phyloP scores from a whole-genome alignment of 2,113 vertebrate genomes.

The Larimichthys polyactis region DNA sequence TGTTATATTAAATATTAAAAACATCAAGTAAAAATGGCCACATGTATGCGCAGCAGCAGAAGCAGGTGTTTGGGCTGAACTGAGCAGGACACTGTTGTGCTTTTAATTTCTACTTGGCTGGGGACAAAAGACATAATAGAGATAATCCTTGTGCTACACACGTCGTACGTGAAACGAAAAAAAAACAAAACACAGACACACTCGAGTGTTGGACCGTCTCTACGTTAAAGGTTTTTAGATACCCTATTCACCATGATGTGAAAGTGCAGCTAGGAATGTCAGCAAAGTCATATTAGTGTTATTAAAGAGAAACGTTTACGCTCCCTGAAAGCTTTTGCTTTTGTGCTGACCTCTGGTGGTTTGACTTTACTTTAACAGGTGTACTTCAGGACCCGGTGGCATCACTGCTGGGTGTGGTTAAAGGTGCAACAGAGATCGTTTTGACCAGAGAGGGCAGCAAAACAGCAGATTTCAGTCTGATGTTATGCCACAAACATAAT shows the following conservation, averaged over 20 bases:
- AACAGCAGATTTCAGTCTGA: not conserved
- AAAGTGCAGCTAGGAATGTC: constrained; percentile 34
- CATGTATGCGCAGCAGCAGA: constrained; percentile 80
- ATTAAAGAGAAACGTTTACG: not conserved
- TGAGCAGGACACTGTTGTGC: constrained; percentile 74
- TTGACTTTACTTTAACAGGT: not conserved
- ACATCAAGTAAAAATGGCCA: constrained; percentile 78
- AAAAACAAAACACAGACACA: constrained; percentile 15
- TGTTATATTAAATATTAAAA: constrained; percentile 80
- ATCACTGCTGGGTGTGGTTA: constrained; percentile 5
- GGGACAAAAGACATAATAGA: constrained; percentile 26
- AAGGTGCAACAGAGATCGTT: not conserved
- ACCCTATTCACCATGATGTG: constrained; percentile 29
- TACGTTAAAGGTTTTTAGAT: constrained; percentile 37
- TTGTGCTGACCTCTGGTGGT: not conserved
- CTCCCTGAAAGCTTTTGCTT: too few species aligned
- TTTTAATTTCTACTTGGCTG: constrained; percentile 71
- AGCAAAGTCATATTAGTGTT: constrained; percentile 6
- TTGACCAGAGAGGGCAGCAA: not conserved
- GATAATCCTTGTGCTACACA: constrained; percentile 66
- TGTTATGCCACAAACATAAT: constrained; percentile 1
- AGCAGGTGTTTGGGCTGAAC: constrained; percentile 68
- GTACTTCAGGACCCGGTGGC: not conserved
- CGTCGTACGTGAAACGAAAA: constrained; percentile 44
- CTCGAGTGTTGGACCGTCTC: constrained; percentile 39